Evolutionary conservation across 2,888 invertebrate genomes (phyloP).

Genomic region (Chloroclystis v-ata): DNA sequence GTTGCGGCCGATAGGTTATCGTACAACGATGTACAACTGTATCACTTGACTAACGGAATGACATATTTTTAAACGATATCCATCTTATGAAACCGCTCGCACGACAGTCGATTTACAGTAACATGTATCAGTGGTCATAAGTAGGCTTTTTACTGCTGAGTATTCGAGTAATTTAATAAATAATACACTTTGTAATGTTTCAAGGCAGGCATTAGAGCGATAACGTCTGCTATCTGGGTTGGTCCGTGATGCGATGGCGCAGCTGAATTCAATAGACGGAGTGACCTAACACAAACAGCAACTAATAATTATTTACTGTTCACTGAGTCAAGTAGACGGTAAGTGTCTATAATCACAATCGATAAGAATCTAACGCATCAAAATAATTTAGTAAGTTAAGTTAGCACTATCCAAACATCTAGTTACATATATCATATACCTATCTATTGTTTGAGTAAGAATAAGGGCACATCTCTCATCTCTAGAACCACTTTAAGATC

Average conservation of each 20-base stretch:
- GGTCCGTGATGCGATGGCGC: conserved; percentile 24
- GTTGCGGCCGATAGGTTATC: conserved; percentile 69
- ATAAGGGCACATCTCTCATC: background rate
- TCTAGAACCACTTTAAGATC: background rate
- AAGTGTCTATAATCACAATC: conserved; percentile 1
- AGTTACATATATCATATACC: too few species aligned
- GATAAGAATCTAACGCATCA: conserved; percentile 20
- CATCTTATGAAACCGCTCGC: conserved; percentile 61
- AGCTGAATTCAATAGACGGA: conserved; percentile 15
- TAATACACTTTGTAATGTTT: conserved; percentile 37
- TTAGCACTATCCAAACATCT: too few species aligned
- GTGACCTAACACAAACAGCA: conserved; percentile 30
- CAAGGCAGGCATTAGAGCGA: conserved; percentile 32
- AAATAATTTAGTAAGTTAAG: conserved; percentile 4
- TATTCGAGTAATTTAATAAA: conserved; percentile 38
- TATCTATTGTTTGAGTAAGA: background rate
- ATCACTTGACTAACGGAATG: conserved; percentile 64
- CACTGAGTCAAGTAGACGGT: conserved; percentile 20
- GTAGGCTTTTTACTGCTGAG: conserved; percentile 45
- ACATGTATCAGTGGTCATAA: conserved; percentile 55
- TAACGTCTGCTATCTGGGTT: conserved; percentile 35
- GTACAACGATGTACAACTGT: conserved; percentile 59
- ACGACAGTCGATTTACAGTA: conserved; percentile 59
- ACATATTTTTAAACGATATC: conserved; percentile 67
- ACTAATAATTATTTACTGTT: conserved; percentile 33